phyloP scores from a whole-genome alignment of 2,888 invertebrate species.

The Proisotoma minuta region DNA sequence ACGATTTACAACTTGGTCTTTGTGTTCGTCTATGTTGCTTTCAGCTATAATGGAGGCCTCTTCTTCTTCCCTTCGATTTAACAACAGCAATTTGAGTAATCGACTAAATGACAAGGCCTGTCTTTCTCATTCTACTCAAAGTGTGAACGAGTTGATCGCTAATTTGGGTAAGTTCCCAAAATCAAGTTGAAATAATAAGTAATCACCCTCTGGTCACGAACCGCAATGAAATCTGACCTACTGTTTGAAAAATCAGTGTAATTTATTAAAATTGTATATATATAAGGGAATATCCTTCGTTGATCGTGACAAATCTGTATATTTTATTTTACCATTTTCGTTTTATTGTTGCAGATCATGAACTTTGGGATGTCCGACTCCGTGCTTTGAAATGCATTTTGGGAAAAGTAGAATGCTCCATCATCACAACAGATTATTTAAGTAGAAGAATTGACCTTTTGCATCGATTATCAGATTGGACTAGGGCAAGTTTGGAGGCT shows the following conservation, averaged over 20 bases:
- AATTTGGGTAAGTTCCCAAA: constrained; percentile 36
- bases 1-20: background rate
- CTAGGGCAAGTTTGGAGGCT: constrained; percentile 10
- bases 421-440: constrained; percentile 30
- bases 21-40: no score
- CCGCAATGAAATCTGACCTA: no score
- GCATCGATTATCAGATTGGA: constrained; percentile 35
- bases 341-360: constrained; percentile 36
- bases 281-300: no score
- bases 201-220: no score
- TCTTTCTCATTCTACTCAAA: constrained; percentile 5
- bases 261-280: no score
- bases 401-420: constrained; percentile 39
- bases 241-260: no score
- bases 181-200: no score
- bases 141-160: constrained; percentile 37
- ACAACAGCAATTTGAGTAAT: background rate
- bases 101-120: background rate
- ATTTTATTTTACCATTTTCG: background rate
- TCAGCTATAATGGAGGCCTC: background rate
- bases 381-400: constrained; percentile 42
- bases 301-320: no score
- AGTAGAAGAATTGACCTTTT: constrained; percentile 36
- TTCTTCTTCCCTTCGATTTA: background rate
- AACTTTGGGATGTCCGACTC: constrained; percentile 39